phyloP scores from a whole-genome alignment of 2,888 invertebrate species.

The Aethes cnicana region DNA sequence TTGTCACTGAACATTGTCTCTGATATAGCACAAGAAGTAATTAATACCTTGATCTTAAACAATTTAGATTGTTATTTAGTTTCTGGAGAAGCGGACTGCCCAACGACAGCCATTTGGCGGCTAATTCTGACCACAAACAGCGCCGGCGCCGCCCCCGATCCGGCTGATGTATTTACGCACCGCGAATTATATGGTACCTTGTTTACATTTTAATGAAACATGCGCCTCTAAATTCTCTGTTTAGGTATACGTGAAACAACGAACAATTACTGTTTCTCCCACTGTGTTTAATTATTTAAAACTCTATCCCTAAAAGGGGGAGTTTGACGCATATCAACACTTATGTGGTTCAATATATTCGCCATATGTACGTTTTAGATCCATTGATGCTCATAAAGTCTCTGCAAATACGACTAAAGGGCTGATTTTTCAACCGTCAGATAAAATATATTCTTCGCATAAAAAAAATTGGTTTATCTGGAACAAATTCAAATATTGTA shows the following conservation, averaged over 20 bases:
- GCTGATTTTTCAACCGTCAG: no score
- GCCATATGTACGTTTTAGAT: no score
- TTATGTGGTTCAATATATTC: no score
- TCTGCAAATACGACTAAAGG: no score
- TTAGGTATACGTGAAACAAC: slow-evolving; percentile 47
- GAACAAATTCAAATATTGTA: no score
- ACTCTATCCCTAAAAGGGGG: no score
- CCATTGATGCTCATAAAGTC: no score
- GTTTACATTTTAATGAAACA: slow-evolving; percentile 74
- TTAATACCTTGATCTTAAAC: slow-evolving; percentile 9
- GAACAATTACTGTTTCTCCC: slow-evolving; percentile 37
- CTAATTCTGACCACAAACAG: slow-evolving; percentile 61
- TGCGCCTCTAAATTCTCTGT: slow-evolving; percentile 57
- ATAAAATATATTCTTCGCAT: no score
- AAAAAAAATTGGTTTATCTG: no score
- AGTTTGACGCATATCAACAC: no score
- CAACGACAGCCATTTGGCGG: slow-evolving; percentile 54
- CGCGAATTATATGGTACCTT: slow-evolving; percentile 63
- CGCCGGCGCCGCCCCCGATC: slow-evolving; percentile 38
- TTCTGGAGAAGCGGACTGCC: slow-evolving; percentile 40
- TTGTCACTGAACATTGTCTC: no score
- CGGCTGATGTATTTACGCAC: slow-evolving; percentile 45
- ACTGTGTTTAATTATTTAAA: slow-evolving; percentile 14
- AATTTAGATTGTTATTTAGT: slow-evolving; percentile 38
- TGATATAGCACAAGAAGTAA: no score